These are phyloP conservation scores for Nansenia antarctica DNA, from an alignment of 2,113 vertebrate species.

Conservation along the genomic window DNA sequence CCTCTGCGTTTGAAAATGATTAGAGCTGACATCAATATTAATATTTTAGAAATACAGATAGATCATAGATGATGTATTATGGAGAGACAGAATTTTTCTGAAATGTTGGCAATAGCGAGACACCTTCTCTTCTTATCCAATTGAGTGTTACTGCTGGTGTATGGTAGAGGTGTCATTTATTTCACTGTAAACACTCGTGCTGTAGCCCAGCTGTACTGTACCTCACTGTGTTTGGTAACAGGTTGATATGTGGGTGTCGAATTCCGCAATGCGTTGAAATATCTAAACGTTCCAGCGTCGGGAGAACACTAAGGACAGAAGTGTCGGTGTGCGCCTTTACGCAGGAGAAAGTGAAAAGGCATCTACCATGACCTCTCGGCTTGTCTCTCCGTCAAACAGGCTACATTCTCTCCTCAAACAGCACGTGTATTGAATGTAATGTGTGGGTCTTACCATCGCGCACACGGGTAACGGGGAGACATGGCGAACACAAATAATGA, in stretches of 20 bases:
- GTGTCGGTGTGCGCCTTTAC: neutral
- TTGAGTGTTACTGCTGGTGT: too few relatives aligned
- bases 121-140: too few relatives aligned
- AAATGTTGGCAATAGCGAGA: too few relatives aligned
- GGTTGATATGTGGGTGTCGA: neutral
- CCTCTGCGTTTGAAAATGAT: too few relatives aligned
- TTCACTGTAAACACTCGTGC: neutral
- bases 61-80: neutral
- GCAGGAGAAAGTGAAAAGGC: neutral
- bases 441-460: neutral
- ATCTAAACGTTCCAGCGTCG: neutral
- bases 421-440: neutral
- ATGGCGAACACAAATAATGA: too few relatives aligned
- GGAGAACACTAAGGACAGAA: neutral
- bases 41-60: neutral
- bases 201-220: too few relatives aligned
- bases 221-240: neutral
- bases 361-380: neutral
- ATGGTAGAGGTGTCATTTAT: neutral
- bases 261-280: conserved; percentile 18
- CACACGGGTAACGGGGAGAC: too few relatives aligned
- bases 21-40: too few relatives aligned
- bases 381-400: neutral
- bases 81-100: too few relatives aligned
- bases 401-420: neutral